phyloP scores from a whole-genome alignment of 2,888 invertebrate genomes.

The Spodoptera exigua region DNA sequence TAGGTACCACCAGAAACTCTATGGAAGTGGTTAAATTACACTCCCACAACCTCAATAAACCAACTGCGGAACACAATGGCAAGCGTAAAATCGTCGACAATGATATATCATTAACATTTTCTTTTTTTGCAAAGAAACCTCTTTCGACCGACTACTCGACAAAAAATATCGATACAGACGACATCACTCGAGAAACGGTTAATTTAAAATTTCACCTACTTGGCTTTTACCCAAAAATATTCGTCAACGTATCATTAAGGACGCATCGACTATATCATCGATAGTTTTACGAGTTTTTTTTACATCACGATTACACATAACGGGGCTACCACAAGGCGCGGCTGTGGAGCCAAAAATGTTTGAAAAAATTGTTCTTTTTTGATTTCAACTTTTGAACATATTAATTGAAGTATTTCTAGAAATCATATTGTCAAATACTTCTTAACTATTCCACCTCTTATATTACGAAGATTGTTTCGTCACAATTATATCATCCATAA shows the following conservation, averaged over 20 bases:
- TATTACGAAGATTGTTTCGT: no score
- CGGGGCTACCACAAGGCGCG: slow-evolving; percentile 30
- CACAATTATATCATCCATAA: background rate
- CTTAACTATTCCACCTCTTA: no score
- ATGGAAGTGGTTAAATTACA: no score
- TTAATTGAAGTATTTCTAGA: no score
- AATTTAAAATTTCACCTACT: slow-evolving; percentile 31
- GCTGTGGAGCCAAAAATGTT: slow-evolving; percentile 2
- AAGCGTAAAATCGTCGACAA: no score
- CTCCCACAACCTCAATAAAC: no score
- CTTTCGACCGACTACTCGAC: background rate
- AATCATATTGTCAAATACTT: no score
- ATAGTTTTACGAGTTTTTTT: slow-evolving; percentile 36
- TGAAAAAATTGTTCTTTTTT: slow-evolving; percentile 1
- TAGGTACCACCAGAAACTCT: no score
- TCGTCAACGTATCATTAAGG: slow-evolving; percentile 27
- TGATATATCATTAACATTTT: no score
- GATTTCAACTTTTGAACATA: no score
- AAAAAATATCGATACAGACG: background rate
- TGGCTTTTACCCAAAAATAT: slow-evolving; percentile 39
- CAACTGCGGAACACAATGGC: no score
- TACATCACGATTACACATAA: slow-evolving; percentile 34
- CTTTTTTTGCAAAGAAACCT: background rate
- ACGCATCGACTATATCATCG: slow-evolving; percentile 30
- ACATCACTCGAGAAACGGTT: background rate